Base-by-base conservation (phyloP, 2,113 vertebrate species). In the Halichoerus grypus region DNA sequence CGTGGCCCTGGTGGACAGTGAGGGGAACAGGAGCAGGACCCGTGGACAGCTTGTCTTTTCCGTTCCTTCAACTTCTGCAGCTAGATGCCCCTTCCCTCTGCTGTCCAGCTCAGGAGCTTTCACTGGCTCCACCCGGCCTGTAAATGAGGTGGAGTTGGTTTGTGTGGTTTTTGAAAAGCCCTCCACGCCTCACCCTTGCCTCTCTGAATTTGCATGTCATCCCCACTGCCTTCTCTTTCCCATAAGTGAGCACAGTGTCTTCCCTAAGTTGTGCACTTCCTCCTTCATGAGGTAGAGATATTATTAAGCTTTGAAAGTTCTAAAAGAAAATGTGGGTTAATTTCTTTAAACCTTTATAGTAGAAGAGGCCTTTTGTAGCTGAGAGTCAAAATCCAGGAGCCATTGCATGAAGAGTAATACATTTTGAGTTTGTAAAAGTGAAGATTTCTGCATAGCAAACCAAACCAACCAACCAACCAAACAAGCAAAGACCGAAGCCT, bases 341-440 rank as follows among this genome's bases (percentile, higher is more conserved):
- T 84, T 81, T 94, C 61, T 89, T 92, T 53, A n/a, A 91, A 65
- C 42, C 33, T 31, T 95, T 53, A 16, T 0, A 28, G 22, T 49
- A 79, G 22, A 63, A 71, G 86, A 74, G 42, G 42, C 26, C 67
- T 91, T 94, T 93, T 31, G 5, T 88, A 61, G n/a, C 51, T 61
- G n/a, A 87, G 96, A 80, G 69, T 79, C 14, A 89, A 26, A 84
- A 65, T 82, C 31, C 3, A 91, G 76, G 53, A 96, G 36, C 67
- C n/a, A 14, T 63, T 77, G 49, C 46, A 53, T 85, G 77, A 83
- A 92, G 22, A 88, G 39, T 72, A 67, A 31, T 39, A 53, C 67
- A 69, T 57, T 93, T 88, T 74, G 55, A 81, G 19, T 92, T 76
- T 51, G 14, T 90, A 67, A 74, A 94, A 87, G 59, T 79, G 74